A percentile compares a stretch with the other conserved stretches of the same genome.
Evolutionary conservation across 2,113 vertebrate species (phyloP).

Genomic region (Noctilio leporinus): DNA sequence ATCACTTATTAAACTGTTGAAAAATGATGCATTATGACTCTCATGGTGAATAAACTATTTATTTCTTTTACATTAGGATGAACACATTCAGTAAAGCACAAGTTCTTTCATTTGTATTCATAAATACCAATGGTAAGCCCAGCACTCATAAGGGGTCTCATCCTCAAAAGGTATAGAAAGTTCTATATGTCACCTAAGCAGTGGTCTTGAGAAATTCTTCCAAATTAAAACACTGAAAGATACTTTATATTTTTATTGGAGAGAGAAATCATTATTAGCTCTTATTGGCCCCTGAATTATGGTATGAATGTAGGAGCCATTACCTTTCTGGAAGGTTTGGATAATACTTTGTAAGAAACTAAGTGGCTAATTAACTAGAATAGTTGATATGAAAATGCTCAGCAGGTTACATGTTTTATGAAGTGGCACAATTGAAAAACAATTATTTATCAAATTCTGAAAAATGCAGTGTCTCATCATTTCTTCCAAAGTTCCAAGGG

Average conservation of each 20-base stretch:
- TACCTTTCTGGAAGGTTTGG: constrained; percentile 29
- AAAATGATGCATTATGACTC: not conserved
- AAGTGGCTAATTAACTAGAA: constrained; percentile 65
- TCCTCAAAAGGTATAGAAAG: not conserved
- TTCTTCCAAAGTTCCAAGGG: not conserved
- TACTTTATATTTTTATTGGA: not conserved
- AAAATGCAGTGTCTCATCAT: not conserved
- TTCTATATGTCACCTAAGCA: not conserved
- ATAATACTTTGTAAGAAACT: constrained; percentile 52
- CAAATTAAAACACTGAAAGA: not conserved
- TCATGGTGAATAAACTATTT: not conserved
- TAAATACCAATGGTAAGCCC: not conserved
- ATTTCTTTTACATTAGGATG: not conserved
- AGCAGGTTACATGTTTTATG: constrained; percentile 23
- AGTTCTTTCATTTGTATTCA: not conserved
- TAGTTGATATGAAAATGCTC: not conserved
- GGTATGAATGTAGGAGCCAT: constrained; percentile 31
- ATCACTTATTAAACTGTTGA: not conserved
- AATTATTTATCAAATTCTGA: constrained; percentile 18
- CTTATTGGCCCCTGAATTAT: not conserved
- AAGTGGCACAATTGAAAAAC: constrained; percentile 43
- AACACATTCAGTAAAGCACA: not conserved
- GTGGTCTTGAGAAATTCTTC: not conserved
- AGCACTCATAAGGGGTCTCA: not conserved
- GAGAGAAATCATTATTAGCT: not conserved